Evolutionary conservation across 2,888 invertebrate species (phyloP), one percentile per base, ranked within the genome.

Genomic region (Acanthosepion pharaonis): DNA sequence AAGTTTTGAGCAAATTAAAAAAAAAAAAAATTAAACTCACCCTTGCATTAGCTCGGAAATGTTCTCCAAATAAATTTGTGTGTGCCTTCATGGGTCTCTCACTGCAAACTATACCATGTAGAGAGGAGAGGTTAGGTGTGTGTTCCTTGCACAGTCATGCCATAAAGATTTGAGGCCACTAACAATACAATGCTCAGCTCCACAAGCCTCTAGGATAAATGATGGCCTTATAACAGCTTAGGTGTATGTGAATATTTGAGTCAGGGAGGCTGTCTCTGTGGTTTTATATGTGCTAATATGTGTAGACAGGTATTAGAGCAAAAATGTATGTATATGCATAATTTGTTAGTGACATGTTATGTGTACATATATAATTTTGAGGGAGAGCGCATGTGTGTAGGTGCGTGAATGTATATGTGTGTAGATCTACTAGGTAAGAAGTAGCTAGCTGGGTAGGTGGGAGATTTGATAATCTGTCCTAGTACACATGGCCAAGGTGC

Each of bases 401-500:
- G 18, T 9, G 78, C 18, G 15, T 78, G 78, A 23, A 59, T 33
- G 78, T n/a, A n/a, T n/a, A 33, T n/a, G 78, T 33, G n/a, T 78
- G n/a, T 78, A 78, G 78, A 78, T 78, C 11, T n/a, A n/a, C n/a
- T n/a, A 33, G 78, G 78, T 78, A n/a, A 25, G 25, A 64, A 64
- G 25, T 28, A 64, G 64, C 28, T 28, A 23, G n/a, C 18, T 33
- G 78, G 33, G 78, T 23, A 59, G 23, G n/a, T 15, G 78, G 78
- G 78, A 33, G n/a, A 33, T 78, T 78, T 78, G 78, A 78, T 78
- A 78, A 78, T 78, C 78, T n/a, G 78, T 78, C 33, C 33, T 5
- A 78, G 78, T n/a, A 33, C 78, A 78, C 78, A 78, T n/a, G 78
- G 78, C n/a, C 78, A 78, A 78, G 78, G 78, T 78, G 78, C 78